A percentile compares a stretch with the other conserved stretches of the same genome.
These are phyloP conservation scores for Indicator maculatus DNA, from an alignment of 2,113 vertebrate genomes.

Conservation along the genomic window DNA sequence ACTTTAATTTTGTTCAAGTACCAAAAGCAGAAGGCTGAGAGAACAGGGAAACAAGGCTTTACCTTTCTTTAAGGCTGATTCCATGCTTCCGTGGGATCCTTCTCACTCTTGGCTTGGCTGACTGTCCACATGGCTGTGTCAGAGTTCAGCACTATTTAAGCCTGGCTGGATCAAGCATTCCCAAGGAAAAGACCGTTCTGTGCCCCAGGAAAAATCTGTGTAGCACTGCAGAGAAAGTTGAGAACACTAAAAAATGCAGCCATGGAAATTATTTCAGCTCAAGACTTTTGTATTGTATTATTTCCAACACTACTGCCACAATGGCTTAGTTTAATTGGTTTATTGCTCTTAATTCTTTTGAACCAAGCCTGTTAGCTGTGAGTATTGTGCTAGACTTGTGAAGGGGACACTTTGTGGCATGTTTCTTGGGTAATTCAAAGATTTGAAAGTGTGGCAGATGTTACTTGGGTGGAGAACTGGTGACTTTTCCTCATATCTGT, in stretches of 20 bases:
- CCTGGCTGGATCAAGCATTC: neutral
- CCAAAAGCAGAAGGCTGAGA: neutral
- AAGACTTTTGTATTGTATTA: neutral
- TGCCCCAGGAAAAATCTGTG: neutral
- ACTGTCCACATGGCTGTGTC: neutral
- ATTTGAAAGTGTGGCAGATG: neutral
- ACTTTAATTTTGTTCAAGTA: neutral
- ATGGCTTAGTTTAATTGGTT: neutral
- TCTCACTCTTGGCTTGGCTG: neutral
- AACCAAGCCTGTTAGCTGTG: neutral
- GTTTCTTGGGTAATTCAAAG: neutral
- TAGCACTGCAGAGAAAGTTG: neutral
- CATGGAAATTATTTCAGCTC: neutral
- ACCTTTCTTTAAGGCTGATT: neutral
- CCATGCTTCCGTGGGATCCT: rapidly evolving
- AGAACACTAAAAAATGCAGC: neutral
- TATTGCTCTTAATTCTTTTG: neutral
- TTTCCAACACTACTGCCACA: neutral
- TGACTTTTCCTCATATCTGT: neutral
- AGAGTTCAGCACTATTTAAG: neutral
- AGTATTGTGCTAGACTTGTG: neutral
- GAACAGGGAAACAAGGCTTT: neutral
- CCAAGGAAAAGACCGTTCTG: neutral
- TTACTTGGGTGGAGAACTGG: neutral
- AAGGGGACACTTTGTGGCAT: neutral